These are phyloP conservation scores for Rallus crepitans DNA, from an alignment of 2,797 vertebrate genomes.

Conservation along the genomic window DNA sequence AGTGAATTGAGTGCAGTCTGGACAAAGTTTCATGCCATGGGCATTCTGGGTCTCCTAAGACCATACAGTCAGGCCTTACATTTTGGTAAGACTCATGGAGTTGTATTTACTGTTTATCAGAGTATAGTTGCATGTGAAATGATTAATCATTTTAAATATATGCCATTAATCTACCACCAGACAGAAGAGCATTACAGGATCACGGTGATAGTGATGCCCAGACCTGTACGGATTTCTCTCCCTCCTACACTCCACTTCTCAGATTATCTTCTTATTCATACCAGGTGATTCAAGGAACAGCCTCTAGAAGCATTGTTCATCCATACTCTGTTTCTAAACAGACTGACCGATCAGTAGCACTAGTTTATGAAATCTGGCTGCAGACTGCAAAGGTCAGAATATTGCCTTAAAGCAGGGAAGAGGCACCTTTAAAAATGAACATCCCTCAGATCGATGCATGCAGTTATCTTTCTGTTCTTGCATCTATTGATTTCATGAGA, in stretches of 20 bases:
- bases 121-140: slow-evolving; percentile 26
- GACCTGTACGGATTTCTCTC: background rate
- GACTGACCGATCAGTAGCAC: background rate
- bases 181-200: background rate
- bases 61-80: slow-evolving; percentile 7
- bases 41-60: slow-evolving; percentile 27
- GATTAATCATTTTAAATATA: background rate
- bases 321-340: background rate
- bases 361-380: background rate
- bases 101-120: slow-evolving; percentile 5
- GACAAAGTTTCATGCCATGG: background rate
- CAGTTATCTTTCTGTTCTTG: background rate
- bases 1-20: background rate
- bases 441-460: fast-evolving
- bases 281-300: background rate
- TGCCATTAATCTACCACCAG: background rate
- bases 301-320: background rate
- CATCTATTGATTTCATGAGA: background rate
- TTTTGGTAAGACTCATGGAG: slow-evolving; percentile 63
- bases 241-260: background rate
- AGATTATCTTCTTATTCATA: background rate
- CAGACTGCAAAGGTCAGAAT: background rate
- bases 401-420: background rate
- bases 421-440: background rate
- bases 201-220: background rate